Evolutionary conservation across 2,797 vertebrate species (phyloP), one percentile per base, ranked within the genome.

Genomic region (Protosalanx chinensis): DNA sequence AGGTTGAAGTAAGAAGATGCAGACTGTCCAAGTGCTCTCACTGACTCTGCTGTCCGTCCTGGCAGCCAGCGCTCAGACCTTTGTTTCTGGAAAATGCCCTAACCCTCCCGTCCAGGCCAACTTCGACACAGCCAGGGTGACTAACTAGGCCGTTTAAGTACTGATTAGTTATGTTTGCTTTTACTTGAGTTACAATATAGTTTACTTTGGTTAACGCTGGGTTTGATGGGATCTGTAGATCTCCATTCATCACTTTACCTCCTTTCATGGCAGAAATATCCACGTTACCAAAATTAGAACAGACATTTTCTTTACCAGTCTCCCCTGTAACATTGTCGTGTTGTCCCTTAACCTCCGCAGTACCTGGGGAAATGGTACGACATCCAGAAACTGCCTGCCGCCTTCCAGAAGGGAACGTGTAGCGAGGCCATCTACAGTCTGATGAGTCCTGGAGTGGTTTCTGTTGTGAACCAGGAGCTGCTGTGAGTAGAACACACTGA

Each of bases 311-410:
- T 68, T 2, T n/a, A 32, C 53, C 18, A 18, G 18, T 20, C 37
- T 27, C 5, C 57, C 29, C 30, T n/a, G 5, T 32, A 51, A 16
- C 41, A 33, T 37, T 70, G 23, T 41, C 69, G 8, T 4, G 15
- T 46, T 5, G 46, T 10, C 35, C 10, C 51, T 13, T 35, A 13
- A 35, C 29, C 72, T 83, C 80, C 23, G 56, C 87, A 96, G 95
- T 96, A 95, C 74, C 53, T 94, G 64, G 95, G 95, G 64, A 93
- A 80, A 79, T 96, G 95, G 94, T 93, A 93, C 0, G 94, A 95
- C 88, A 94, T 95, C 73, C 76, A 91, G 86, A 95, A 92, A 84
- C 88, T 95, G 69, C 92, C 92, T 0, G 76, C 80, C 2, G 30
- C 6, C 37, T 95, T 95, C 29, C 93, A 95, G 88, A 90, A 85